Evolutionary conservation across 2,797 vertebrate species (phyloP), one percentile per base, ranked within the genome.

Genomic region (Lagodon rhomboides): DNA sequence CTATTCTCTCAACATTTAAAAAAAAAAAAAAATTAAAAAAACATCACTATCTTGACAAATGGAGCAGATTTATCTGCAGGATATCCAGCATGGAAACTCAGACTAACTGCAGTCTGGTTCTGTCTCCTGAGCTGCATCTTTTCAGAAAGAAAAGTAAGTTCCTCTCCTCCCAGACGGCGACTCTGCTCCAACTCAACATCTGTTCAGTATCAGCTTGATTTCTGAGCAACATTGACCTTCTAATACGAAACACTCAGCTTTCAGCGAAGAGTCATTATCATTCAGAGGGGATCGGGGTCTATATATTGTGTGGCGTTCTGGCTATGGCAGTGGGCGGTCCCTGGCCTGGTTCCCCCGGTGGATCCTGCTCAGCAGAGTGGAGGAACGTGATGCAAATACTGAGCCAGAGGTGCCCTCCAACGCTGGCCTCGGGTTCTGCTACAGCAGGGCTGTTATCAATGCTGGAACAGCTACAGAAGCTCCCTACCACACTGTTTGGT

Each of bases 141-240:
- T 69, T 73, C n/a, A 53, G 67, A 83, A 72, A 58, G 53, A 83
- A 83, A 78, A 80, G 70, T 12, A 38, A 69, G 51, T 73, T 86
- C 74, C 38, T 87, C 67, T 59, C 69, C 69, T 87, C 54, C 66
- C 58, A 71, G 82, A 81, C n/a, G 20, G 51, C 83, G 83, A 75
- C 66, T 87, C 13, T 12, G 61, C 73, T 92, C 90, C 88, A 89
- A 92, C 72, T 87, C 82, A 80, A 92, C 94, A 94, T 93, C 91
- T 93, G 92, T 83, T 92, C 81, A 83, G 73, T 81, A 89, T 93
- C 91, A 91, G 75, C 84, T 63, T 78, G 75, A 86, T 91, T 92
- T 79, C 76, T 59, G 38, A 61, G 69, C 69, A 77, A 74, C 76
- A 75, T 44, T 75, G 81, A 90, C 73, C 84, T 82, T 88, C 83